These are phyloP conservation scores for Suncus etruscus DNA, from an alignment of 2,113 vertebrate species.

Conservation along the genomic window DNA sequence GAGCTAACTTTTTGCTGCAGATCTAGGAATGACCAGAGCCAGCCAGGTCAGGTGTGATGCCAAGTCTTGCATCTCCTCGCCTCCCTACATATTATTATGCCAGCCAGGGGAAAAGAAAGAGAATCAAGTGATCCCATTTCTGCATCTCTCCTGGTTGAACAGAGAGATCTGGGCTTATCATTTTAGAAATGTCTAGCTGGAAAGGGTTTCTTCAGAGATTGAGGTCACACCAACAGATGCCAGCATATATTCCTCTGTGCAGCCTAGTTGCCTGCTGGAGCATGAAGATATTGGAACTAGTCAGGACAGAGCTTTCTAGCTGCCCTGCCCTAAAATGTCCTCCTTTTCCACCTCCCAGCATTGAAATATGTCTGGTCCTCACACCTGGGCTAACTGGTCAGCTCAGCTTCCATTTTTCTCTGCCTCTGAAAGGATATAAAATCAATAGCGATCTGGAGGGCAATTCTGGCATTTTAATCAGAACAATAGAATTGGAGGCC, in stretches of 20 bases:
- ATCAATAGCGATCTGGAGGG: constrained; percentile 37
- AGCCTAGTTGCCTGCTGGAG: not conserved
- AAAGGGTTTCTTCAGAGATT: constrained; percentile 34
- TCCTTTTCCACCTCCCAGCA: not conserved
- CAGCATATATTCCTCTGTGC: constrained; percentile 32
- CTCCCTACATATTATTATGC: not conserved
- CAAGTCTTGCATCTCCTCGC: not conserved
- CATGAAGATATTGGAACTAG: not conserved
- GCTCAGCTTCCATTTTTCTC: constrained; percentile 17
- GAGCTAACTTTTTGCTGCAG: not conserved
- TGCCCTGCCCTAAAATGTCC: rapidly evolving
- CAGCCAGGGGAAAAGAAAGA: not conserved
- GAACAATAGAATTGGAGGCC: constrained; percentile 60
- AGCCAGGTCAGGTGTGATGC: not conserved
- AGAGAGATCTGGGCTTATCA: not conserved
- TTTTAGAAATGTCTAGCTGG: constrained; percentile 53
- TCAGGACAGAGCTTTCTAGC: not conserved
- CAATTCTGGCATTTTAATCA: constrained; percentile 57
- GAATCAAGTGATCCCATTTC: not conserved
- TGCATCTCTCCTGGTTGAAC: not conserved
- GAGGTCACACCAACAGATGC: constrained; percentile 61
- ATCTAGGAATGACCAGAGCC: not conserved
- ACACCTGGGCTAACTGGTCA: not conserved
- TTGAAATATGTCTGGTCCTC: not conserved
- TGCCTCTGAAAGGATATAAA: constrained; percentile 42